Conservation (phyloP, 2,888 invertebrate genomes). For the Cephus nigrinus region DNA sequence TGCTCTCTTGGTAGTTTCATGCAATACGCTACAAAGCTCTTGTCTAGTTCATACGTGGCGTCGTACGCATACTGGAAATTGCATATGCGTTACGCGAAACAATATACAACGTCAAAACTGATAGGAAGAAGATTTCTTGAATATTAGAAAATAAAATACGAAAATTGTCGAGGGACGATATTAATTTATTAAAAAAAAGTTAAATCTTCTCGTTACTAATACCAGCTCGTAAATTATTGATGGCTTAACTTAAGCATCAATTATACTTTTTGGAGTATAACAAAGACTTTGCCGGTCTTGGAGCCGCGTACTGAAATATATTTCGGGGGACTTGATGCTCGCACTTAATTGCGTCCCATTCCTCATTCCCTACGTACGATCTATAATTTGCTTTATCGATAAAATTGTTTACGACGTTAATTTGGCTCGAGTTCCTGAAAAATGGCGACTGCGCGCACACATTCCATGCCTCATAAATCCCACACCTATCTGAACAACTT, state of each 20-base stretch:
- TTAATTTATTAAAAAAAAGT: background rate
- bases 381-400: constrained; percentile 32
- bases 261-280: background rate
- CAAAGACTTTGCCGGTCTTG: background rate
- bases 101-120: background rate
- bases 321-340: background rate
- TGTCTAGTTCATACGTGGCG: background rate
- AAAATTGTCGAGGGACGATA: background rate
- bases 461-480: constrained; percentile 36
- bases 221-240: background rate
- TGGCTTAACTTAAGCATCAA: background rate
- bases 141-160: background rate
- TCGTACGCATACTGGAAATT: background rate
- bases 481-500: constrained; percentile 16
- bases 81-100: background rate
- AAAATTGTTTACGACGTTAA: constrained; percentile 43
- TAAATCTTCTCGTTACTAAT: background rate
- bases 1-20: constrained; percentile 8
- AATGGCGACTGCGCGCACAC: constrained; percentile 31
- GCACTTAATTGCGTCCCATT: constrained; percentile 3
- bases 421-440: constrained; percentile 41
- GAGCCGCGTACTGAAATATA: background rate
- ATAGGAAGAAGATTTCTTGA: background rate
- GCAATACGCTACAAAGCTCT: background rate
- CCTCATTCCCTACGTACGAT: constrained; percentile 16